phyloP scores from a whole-genome alignment of 2,888 invertebrate species.

The Drosophila melanosoma region DNA sequence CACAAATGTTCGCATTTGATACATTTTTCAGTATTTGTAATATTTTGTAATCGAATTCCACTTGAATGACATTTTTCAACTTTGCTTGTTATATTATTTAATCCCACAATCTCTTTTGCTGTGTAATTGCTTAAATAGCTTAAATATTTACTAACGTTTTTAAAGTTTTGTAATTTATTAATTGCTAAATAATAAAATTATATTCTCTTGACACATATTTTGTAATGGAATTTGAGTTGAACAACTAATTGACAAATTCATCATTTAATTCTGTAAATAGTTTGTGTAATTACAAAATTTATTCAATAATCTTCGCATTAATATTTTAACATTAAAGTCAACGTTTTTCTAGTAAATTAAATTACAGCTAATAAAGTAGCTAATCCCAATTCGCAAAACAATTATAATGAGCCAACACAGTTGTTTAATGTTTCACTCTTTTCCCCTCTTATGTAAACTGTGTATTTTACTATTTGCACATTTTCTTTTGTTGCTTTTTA shows the following conservation, averaged over 20 bases:
- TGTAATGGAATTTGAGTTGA: neutral
- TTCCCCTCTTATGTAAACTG: neutral
- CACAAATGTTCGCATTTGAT: constrained; percentile 1
- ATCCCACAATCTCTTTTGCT: neutral
- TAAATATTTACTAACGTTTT: neutral
- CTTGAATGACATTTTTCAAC: neutral
- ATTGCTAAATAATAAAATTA: neutral
- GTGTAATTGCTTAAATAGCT: neutral
- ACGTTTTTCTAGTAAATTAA: neutral
- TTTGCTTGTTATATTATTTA: neutral
- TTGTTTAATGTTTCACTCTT: neutral
- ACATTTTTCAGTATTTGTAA: constrained; percentile 20
- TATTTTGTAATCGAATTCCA: constrained; percentile 51
- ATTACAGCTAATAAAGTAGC: neutral
- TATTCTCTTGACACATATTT: neutral
- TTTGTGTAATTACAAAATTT: neutral
- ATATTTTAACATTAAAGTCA: neutral
- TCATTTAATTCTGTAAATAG: neutral
- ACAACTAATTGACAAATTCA: neutral
- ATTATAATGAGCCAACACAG: neutral
- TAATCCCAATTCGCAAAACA: constrained; percentile 2
- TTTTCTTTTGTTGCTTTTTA: constrained; percentile 2
- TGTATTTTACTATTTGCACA: neutral
- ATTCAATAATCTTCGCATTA: no score
- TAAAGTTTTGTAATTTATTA: neutral